Percentiles rank a stretch among this genome's conserved stretches.
Conservation (phyloP, 30 jellyfish, hydroid and myxozoan species). For the Hydra vulgaris region DNA sequence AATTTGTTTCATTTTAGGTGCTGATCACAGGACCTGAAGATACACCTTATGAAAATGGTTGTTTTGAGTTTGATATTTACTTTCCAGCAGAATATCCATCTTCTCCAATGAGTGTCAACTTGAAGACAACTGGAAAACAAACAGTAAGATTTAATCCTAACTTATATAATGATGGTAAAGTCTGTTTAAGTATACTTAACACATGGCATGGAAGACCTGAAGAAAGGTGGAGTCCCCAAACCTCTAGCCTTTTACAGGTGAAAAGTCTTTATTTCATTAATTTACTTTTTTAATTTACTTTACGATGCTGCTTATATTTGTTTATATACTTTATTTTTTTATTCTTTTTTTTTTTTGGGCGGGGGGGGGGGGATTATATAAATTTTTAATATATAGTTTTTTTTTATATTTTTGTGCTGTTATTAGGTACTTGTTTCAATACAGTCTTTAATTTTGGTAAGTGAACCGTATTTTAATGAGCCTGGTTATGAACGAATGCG, state of each 20-base stretch:
- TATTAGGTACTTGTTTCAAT: slow-evolving; percentile 78
- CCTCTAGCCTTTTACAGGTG: slow-evolving; percentile 91
- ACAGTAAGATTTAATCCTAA: slow-evolving; percentile 90
- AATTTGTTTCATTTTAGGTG: slow-evolving; percentile 34
- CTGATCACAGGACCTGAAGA: slow-evolving; percentile 97
- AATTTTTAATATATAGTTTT: no score
- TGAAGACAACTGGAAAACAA: slow-evolving; percentile 88
- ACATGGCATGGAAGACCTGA: slow-evolving; percentile 99
- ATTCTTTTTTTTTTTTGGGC: no score
- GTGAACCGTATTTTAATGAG: slow-evolving; percentile 90
- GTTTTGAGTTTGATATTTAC: slow-evolving; percentile 85
- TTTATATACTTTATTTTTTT: no score
- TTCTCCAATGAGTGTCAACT: slow-evolving; percentile 87
- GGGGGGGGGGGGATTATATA: no score
- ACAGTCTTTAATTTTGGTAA: slow-evolving; percentile 73
- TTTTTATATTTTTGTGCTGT: background rate
- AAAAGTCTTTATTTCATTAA: background rate
- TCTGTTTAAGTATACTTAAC: slow-evolving; percentile 83
- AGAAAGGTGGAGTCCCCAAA: slow-evolving; percentile 91
- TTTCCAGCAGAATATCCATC: slow-evolving; percentile 91
- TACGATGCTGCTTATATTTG: no score
- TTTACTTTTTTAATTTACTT: no score
- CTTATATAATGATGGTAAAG: slow-evolving; percentile 93
- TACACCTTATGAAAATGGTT: slow-evolving; percentile 96
- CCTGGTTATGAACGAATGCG: slow-evolving; percentile 95